A percentile compares a stretch with the other conserved stretches of the same genome.
Conservation (phyloP, 1,140 invertebrate species). For the Calosoma granatense region DNA sequence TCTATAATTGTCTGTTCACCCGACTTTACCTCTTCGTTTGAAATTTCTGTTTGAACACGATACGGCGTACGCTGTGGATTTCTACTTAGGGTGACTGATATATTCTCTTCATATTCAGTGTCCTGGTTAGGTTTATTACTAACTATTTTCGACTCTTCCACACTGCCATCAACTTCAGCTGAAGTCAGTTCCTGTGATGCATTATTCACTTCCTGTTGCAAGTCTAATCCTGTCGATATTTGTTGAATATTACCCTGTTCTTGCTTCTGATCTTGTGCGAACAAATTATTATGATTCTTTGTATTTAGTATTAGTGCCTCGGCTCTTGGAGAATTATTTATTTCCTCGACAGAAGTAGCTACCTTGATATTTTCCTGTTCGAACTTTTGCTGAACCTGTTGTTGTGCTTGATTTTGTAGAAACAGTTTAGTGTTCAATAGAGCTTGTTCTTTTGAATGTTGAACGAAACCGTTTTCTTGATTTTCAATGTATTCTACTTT, state of each 20-base stretch:
- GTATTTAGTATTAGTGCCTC: not conserved
- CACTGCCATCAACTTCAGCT: slow-evolving; percentile 10
- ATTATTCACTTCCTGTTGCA: not conserved
- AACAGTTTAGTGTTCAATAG: not conserved
- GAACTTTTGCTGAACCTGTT: not conserved
- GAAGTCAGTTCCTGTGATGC: not conserved
- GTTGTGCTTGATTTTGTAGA: not conserved
- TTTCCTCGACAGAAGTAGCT: no score
- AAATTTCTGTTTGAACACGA: slow-evolving; percentile 33
- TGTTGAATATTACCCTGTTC: not conserved
- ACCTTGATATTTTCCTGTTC: not conserved
- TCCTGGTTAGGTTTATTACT: slow-evolving; percentile 11
- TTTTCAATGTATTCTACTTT: slow-evolving; percentile 39
- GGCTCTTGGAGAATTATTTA: not conserved
- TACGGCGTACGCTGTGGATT: no score
- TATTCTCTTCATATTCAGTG: no score
- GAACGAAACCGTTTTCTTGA: not conserved
- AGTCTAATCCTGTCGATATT: not conserved
- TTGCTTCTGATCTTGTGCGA: not conserved
- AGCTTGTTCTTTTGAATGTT: not conserved
- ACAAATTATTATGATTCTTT: slow-evolving; percentile 12
- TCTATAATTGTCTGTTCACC: no score
- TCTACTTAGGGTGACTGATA: no score
- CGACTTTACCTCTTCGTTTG: slow-evolving; percentile 42
- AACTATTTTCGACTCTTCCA: slow-evolving; percentile 2